These are phyloP conservation scores for Bombyx mandarina DNA, from an alignment of 1,140 invertebrate species.

Conservation along the genomic window DNA sequence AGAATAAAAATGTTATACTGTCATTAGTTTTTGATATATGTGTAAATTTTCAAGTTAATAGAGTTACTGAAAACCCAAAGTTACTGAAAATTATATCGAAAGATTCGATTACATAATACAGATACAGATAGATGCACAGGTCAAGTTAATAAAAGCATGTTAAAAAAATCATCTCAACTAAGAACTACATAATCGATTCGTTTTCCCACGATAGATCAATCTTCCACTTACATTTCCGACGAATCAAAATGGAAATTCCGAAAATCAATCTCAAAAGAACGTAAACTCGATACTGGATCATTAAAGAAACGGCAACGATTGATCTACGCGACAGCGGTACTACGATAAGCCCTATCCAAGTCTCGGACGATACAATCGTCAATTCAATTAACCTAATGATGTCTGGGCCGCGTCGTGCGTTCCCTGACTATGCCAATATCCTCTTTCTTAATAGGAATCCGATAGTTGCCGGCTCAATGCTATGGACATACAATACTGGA, in stretches of 20 bases:
- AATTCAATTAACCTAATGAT: slow-evolving; percentile 55
- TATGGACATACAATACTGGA: not conserved
- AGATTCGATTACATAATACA: too few species aligned
- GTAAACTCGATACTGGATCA: not conserved
- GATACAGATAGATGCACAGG: too few species aligned
- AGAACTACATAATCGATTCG: not conserved
- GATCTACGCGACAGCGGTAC: slow-evolving; percentile 40
- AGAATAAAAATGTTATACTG: too few species aligned
- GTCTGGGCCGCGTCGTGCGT: slow-evolving; percentile 18
- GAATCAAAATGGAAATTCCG: not conserved
- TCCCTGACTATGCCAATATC: slow-evolving; percentile 9
- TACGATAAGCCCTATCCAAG: slow-evolving; percentile 38
- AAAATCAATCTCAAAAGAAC: too few species aligned
- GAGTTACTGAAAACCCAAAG: too few species aligned
- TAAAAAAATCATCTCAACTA: too few species aligned
- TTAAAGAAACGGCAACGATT: slow-evolving; percentile 31
- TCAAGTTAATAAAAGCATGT: too few species aligned
- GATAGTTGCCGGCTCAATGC: not conserved
- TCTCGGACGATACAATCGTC: slow-evolving; percentile 30
- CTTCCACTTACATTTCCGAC: not conserved
- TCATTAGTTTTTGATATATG: too few species aligned
- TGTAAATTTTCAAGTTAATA: too few species aligned
- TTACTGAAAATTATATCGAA: too few species aligned
- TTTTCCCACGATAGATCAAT: not conserved
- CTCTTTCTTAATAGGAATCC: slow-evolving; percentile 13